A percentile compares a stretch with the other conserved stretches of the same genome.
Evolutionary conservation across 37 sponge, comb jelly and placozoan species (phyloP).

Genomic region (Dysidea cf. avara): DNA sequence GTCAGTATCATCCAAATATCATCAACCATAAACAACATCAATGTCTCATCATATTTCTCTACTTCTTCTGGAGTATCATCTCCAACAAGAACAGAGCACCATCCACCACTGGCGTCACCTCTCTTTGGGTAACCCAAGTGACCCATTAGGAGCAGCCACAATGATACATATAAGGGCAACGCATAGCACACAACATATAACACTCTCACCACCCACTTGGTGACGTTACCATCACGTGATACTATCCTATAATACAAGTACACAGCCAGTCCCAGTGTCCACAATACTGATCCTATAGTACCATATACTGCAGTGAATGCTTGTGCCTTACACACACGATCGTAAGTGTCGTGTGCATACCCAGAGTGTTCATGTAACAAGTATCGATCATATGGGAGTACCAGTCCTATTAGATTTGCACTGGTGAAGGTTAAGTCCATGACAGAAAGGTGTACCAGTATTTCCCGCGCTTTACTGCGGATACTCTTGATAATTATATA

Average conservation of each 20-base stretch:
- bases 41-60: constrained; percentile 7
- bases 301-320: no score
- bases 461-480: constrained; percentile 55
- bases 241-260: no score
- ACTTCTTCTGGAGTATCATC: constrained; percentile 1
- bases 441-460: constrained; percentile 67
- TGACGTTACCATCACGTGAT: constrained; percentile 37
- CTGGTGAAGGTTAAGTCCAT: constrained; percentile 65
- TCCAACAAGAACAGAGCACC: constrained; percentile 62
- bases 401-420: constrained; percentile 55
- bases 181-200: no score
- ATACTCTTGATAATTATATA: constrained; percentile 41
- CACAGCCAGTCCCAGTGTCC: no score
- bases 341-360: no score
- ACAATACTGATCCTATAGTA: no score
- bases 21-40: constrained; percentile 48
- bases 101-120: constrained; percentile 73
- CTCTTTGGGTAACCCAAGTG: constrained; percentile 41
- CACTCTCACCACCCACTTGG: no score
- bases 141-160: constrained; percentile 42
- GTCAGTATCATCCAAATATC: constrained; percentile 74
- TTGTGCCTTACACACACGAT: constrained; percentile 46
- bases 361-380: no score
- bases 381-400: constrained; percentile 20
- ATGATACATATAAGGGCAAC: constrained; percentile 41